Evolutionary conservation across 2,888 invertebrate species (phyloP), one percentile per base, ranked within the genome.

Genomic region (Stenodema calcarata): DNA sequence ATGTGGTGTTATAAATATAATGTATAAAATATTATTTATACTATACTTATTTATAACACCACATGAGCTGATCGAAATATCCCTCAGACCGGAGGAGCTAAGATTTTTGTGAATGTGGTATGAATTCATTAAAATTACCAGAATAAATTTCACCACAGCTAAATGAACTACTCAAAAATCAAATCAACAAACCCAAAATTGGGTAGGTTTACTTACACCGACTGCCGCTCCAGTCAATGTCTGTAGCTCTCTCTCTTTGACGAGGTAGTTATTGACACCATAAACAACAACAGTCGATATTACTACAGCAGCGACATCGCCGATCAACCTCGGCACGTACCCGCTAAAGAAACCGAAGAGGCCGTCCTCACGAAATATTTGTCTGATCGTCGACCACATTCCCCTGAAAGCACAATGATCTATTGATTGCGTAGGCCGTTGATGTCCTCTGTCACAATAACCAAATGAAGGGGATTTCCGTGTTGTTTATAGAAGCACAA

Each of bases 361-460:
- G 50, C 99, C 99, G 90, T 98, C 97, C 90, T 96, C 95, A 89
- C 92, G 93, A 91, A 96, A 98, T 88, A 99, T 96, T 90, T 96
- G 95, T 80, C 92, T 91, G 88, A 98, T 92, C 0, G 97, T 95
- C 88, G 94, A 93, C 89, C 96, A 92, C 87, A 98, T 91, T 28
- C 95, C 94, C 89, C 95, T 95, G 91, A 44, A 81, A 86, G 62
- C 4, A 28, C 12, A 73, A 73, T 35, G 35, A 4, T 35, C 35
- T 2, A n/a, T n/a, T n/a, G n/a, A n/a, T n/a, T n/a, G n/a, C n/a
- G n/a, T n/a, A n/a, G n/a, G n/a, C n/a, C n/a, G n/a, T n/a, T n/a
- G n/a, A n/a, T n/a, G n/a, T n/a, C n/a, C n/a, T 35, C 2, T 35
- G 35, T 35, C 7, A 2, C 35, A 35, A 79, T 42, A 79, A 42